Evolutionary conservation across 1,140 invertebrate genomes (phyloP).

Genomic region (Tetraneura akinire): DNA sequence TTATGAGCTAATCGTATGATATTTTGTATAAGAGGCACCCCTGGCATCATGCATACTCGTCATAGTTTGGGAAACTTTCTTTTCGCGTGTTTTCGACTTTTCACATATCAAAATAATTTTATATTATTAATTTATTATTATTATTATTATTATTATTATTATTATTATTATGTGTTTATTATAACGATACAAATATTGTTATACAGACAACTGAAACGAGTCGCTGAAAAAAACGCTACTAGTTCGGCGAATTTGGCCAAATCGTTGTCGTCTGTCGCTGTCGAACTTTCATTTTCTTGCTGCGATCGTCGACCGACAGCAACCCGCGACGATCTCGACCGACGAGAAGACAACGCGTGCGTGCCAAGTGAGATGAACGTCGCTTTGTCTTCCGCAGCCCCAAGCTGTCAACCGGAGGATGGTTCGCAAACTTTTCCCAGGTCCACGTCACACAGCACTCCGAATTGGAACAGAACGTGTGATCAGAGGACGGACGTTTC

Average conservation of each 20-base stretch:
- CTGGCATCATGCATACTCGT: too few relatives aligned
- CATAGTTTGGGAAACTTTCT: too few relatives aligned
- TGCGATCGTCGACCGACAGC: neutral
- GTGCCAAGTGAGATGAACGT: too few relatives aligned
- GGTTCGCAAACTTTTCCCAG: neutral
- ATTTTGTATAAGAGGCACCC: too few relatives aligned
- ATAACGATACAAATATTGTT: too few relatives aligned
- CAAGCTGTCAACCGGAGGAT: neutral
- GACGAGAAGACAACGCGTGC: neutral
- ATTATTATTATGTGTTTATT: too few relatives aligned
- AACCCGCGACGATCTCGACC: neutral
- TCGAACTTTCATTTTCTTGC: neutral
- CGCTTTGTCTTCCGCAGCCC: too few relatives aligned
- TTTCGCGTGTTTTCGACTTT: too few relatives aligned
- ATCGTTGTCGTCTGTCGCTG: neutral
- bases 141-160: too few relatives aligned
- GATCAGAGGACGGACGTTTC: neutral
- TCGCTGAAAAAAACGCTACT: neutral
- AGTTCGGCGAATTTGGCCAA: neutral
- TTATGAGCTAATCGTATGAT: too few relatives aligned
- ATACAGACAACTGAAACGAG: neutral
- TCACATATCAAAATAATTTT: too few relatives aligned
- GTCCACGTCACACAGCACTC: neutral
- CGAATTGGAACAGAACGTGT: neutral
- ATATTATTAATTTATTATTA: too few relatives aligned